Conservation (phyloP, 2,888 invertebrate species). For the Dryococelus australis region DNA sequence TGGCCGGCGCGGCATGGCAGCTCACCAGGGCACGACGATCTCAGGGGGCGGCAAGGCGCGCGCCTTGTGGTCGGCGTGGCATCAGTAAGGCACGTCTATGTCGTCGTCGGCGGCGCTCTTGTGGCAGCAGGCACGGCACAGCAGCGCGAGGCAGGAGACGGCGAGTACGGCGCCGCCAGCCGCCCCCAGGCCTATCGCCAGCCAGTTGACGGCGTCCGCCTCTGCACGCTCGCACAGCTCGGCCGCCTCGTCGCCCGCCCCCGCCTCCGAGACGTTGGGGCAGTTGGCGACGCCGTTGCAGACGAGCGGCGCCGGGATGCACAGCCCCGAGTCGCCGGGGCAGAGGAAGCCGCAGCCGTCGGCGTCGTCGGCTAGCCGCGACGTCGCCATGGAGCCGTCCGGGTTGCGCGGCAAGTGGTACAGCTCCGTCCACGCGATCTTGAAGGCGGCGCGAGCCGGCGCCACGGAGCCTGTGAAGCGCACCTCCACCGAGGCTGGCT, state of each 20-base stretch:
- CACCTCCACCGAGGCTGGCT: slow-evolving; percentile 49
- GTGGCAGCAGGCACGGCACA: slow-evolving; percentile 69
- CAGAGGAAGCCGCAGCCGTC: slow-evolving; percentile 86
- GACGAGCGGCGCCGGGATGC: slow-evolving; percentile 82
- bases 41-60: background rate
- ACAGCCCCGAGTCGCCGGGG: slow-evolving; percentile 82
- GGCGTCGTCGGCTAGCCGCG: slow-evolving; percentile 64
- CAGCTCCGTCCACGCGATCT: slow-evolving; percentile 89
- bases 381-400: slow-evolving; percentile 81
- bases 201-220: slow-evolving; percentile 65
- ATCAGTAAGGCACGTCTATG: slow-evolving; percentile 69
- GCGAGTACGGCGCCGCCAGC: slow-evolving; percentile 66
- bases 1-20: too few species aligned
- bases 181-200: slow-evolving; percentile 69
- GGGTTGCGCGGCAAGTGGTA: slow-evolving; percentile 85
- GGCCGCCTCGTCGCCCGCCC: slow-evolving; percentile 74
- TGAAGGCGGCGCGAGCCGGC: slow-evolving; percentile 84
- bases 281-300: slow-evolving; percentile 91
- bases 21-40: slow-evolving; percentile 26
- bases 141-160: slow-evolving; percentile 64
- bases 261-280: slow-evolving; percentile 68
- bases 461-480: slow-evolving; percentile 68
- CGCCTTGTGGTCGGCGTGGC: slow-evolving; percentile 32
- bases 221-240: slow-evolving; percentile 70
- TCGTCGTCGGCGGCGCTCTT: slow-evolving; percentile 63